These are phyloP conservation scores for Chydorus sphaericus DNA, from an alignment of 2,888 invertebrate species.

Conservation along the genomic window DNA sequence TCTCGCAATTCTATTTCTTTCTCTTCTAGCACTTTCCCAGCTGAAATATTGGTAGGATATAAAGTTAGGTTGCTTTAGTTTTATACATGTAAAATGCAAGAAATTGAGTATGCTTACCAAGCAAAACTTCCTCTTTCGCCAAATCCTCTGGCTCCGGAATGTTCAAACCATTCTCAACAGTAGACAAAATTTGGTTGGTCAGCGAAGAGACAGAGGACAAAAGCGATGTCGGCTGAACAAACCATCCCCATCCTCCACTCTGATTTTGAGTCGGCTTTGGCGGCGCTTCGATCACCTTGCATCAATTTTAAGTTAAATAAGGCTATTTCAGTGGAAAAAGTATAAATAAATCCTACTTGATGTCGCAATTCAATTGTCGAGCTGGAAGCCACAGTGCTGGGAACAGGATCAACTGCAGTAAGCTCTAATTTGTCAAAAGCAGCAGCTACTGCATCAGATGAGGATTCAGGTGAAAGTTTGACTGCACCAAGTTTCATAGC, in stretches of 20 bases:
- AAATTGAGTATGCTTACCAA: neutral
- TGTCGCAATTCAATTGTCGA: neutral
- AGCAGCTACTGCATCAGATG: neutral
- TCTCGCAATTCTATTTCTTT: constrained; percentile 4
- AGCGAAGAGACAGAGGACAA: constrained; percentile 30
- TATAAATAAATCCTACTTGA: neutral
- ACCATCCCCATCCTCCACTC: constrained; percentile 6
- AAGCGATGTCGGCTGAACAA: neutral
- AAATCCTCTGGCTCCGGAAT: constrained; percentile 68
- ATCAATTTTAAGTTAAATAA: too few species aligned
- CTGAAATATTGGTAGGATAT: neutral
- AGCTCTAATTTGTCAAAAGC: neutral
- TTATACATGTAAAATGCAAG: constrained; percentile 6
- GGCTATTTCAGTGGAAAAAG: neutral
- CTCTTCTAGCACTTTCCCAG: constrained; percentile 13
- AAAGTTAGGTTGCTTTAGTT: neutral
- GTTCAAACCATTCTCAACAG: constrained; percentile 59
- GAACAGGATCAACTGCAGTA: neutral
- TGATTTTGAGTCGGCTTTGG: neutral
- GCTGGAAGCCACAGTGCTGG: neutral
- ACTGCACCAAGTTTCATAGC: constrained; percentile 10
- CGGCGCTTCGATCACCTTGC: neutral
- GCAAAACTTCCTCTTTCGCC: constrained; percentile 34
- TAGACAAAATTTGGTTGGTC: constrained; percentile 53
- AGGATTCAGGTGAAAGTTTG: neutral